Conservation (phyloP, 1,140 invertebrate genomes). For the Brachionus calyciflorus region DNA sequence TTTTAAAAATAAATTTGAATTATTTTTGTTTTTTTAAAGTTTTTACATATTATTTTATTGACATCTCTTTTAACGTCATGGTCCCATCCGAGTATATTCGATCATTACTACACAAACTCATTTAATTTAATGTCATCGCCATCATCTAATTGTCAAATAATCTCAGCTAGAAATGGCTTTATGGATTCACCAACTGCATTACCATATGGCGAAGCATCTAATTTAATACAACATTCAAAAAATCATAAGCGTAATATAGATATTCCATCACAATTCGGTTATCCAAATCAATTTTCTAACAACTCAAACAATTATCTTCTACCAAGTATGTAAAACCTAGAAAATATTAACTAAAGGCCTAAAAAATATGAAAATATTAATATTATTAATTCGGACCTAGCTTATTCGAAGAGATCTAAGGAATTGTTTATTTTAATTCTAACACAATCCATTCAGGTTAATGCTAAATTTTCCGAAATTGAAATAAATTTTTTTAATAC, state of each 20-base stretch:
- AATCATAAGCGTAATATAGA: conserved; percentile 12
- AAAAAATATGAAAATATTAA: no score
- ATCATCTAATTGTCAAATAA: not conserved
- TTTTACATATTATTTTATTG: not conserved
- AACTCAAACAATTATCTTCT: no score
- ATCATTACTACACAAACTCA: conserved; percentile 34
- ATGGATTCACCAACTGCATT: conserved; percentile 11
- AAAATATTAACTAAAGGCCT: no score
- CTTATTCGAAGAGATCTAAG: no score
- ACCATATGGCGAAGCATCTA: conserved; percentile 1
- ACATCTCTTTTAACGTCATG: not conserved
- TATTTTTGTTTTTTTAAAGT: not conserved
- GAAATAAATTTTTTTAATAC: no score
- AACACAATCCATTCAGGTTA: no score
- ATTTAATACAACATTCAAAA: not conserved
- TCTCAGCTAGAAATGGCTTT: not conserved
- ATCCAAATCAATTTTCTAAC: not conserved
- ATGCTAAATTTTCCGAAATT: no score
- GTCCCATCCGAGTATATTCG: conserved; percentile 13
- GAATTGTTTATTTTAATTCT: no score
- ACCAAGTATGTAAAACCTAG: no score
- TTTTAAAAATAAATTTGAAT: not conserved
- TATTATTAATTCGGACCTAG: no score
- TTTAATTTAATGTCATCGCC: conserved; percentile 10
- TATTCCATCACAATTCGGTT: not conserved